A percentile compares a stretch with the other conserved stretches of the same genome.
Evolutionary conservation across 2,113 vertebrate species (phyloP).

Genomic region (Chamaetylas fuelleborni): DNA sequence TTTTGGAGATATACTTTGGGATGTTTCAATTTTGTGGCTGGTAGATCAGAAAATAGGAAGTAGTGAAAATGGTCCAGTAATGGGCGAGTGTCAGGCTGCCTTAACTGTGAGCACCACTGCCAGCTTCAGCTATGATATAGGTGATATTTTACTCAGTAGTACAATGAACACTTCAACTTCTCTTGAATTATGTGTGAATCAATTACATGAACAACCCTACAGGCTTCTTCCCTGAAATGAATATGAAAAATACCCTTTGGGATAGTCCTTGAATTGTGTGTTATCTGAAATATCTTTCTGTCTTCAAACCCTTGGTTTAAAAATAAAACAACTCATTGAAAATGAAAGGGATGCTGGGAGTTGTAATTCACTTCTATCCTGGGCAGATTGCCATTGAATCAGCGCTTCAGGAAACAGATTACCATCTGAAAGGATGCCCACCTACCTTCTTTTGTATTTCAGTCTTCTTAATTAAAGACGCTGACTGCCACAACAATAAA

Average conservation of each 20-base stretch:
- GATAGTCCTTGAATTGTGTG: neutral
- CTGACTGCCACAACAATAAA: neutral
- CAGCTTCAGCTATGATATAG: neutral
- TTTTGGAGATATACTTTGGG: neutral
- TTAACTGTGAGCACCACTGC: neutral
- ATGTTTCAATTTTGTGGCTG: neutral
- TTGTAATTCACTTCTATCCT: constrained; percentile 25
- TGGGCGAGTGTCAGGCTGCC: neutral
- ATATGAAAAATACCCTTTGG: neutral
- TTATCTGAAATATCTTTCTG: constrained; percentile 4
- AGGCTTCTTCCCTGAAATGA: neutral
- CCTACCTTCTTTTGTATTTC: constrained; percentile 17
- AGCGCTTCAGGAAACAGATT: constrained; percentile 30
- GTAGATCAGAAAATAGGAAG: neutral
- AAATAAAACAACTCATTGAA: constrained; percentile 27
- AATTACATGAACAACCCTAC: neutral
- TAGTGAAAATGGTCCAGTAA: neutral
- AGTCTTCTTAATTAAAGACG: constrained; percentile 24
- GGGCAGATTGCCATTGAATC: constrained; percentile 37
- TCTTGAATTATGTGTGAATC: neutral
- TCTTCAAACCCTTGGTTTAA: constrained; percentile 13
- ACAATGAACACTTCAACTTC: neutral
- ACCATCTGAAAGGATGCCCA: neutral
- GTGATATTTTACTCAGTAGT: neutral
- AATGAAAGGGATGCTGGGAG: constrained; percentile 1